phyloP scores from a whole-genome alignment of 2,113 vertebrate species.

The Tyrannus savana region DNA sequence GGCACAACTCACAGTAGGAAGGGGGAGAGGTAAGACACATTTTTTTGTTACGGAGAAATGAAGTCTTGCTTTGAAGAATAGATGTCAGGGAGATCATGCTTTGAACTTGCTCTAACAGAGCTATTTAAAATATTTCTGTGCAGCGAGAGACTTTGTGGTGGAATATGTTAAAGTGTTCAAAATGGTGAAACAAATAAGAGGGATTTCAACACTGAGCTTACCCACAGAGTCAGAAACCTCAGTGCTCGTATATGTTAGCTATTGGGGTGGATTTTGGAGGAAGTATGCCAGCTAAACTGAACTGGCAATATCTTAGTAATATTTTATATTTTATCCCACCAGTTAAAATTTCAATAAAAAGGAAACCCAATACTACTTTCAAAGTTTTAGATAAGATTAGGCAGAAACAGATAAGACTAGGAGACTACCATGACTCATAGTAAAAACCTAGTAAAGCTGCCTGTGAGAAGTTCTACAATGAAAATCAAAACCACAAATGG shows the following conservation, averaged over 20 bases:
- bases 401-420: not conserved
- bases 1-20: constrained; percentile 25
- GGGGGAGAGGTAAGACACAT: not conserved
- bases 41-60: not conserved
- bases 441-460: not conserved
- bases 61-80: constrained; percentile 35
- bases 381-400: not conserved
- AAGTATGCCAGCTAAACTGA: not conserved
- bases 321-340: not conserved
- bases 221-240: not conserved
- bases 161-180: not conserved
- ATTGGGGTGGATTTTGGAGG: not conserved
- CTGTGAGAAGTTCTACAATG: not conserved
- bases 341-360: not conserved
- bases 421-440: not conserved
- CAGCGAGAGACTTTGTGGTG: not conserved
- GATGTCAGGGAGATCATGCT: constrained; percentile 16
- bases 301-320: not conserved
- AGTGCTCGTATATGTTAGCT: not conserved
- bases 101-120: constrained; percentile 23
- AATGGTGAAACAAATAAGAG: not conserved
- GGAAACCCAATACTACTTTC: not conserved
- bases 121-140: constrained; percentile 22
- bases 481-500: constrained; percentile 1
- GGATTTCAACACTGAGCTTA: not conserved